Evolutionary conservation across 2,888 invertebrate genomes (phyloP).

Genomic region (Rambutsinella grinnellia): DNA sequence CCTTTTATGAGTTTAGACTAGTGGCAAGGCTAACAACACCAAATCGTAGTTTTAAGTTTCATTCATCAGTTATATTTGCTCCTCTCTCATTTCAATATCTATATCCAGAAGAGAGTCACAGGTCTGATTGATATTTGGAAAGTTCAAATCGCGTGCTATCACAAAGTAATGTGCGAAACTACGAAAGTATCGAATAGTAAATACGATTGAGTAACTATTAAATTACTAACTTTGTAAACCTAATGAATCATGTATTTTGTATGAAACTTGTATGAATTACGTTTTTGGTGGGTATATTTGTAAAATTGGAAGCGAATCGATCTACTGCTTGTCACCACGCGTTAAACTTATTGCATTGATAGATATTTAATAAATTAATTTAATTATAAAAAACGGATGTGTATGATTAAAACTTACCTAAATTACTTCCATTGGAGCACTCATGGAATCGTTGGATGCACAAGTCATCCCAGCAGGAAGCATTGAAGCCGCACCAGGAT

Average conservation of each 20-base stretch:
- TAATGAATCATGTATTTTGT: not conserved
- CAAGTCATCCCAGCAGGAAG: constrained; percentile 23
- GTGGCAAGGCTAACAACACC: not conserved
- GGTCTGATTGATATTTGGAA: not conserved
- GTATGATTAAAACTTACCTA: constrained; percentile 23
- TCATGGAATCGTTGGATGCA: constrained; percentile 48
- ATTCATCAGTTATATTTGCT: not conserved
- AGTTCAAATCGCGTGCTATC: not conserved
- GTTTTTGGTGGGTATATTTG: too few species aligned
- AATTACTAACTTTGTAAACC: too few species aligned
- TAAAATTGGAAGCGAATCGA: too few species aligned
- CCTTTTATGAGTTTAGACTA: not conserved
- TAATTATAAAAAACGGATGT: too few species aligned
- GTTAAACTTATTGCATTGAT: too few species aligned
- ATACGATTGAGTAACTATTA: not conserved
- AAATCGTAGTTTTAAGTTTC: too few species aligned
- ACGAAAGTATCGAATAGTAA: not conserved
- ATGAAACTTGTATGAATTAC: not conserved
- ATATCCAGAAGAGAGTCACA: not conserved
- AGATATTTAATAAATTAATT: too few species aligned
- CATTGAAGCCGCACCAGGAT: constrained; percentile 44
- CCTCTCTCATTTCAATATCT: not conserved
- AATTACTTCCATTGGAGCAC: constrained; percentile 61
- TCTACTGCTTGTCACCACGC: too few species aligned
- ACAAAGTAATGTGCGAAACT: not conserved